Percentiles rank a stretch among this genome's conserved stretches.
phyloP scores from a whole-genome alignment of 2,888 invertebrate genomes.

The Microplitis manilae region DNA sequence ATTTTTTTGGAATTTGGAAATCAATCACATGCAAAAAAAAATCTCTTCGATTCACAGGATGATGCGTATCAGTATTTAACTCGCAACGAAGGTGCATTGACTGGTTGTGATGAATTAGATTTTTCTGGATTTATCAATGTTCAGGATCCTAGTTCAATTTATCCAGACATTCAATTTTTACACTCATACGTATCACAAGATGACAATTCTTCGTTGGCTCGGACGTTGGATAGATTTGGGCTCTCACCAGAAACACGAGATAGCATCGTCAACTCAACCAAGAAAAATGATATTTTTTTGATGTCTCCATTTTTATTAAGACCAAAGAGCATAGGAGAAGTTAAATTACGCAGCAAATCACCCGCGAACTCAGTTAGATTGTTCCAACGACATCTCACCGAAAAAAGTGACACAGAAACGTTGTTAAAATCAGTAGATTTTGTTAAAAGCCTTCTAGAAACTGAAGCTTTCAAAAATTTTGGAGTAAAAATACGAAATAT shows the following conservation, averaged over 20 bases:
- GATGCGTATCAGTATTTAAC: constrained; percentile 79
- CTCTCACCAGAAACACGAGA: constrained; percentile 52
- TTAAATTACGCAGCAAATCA: constrained; percentile 72
- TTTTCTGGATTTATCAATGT: constrained; percentile 75
- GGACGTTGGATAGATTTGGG: constrained; percentile 43
- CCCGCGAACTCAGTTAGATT: constrained; percentile 73
- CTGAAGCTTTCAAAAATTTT: constrained; percentile 54
- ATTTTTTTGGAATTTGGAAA: constrained; percentile 87
- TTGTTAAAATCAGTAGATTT: constrained; percentile 64
- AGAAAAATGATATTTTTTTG: constrained; percentile 57
- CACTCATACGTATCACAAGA: constrained; percentile 71
- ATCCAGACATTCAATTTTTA: constrained; percentile 76
- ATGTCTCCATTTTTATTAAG: constrained; percentile 67
- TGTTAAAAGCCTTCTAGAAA: constrained; percentile 54
- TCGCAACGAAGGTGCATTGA: constrained; percentile 71
- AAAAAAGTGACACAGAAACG: constrained; percentile 69
- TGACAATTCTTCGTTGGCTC: constrained; percentile 28
- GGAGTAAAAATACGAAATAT: constrained; percentile 51
- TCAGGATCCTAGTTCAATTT: constrained; percentile 70
- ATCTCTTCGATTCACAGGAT: constrained; percentile 83
- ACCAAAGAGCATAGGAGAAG: constrained; percentile 71
- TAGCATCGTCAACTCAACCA: constrained; percentile 55
- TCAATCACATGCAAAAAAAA: constrained; percentile 83
- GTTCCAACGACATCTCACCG: constrained; percentile 74
- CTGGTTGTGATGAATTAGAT: constrained; percentile 71